These are phyloP conservation scores for Chaetophractus vellerosus DNA, from an alignment of 2,797 vertebrate genomes.

Conservation along the genomic window DNA sequence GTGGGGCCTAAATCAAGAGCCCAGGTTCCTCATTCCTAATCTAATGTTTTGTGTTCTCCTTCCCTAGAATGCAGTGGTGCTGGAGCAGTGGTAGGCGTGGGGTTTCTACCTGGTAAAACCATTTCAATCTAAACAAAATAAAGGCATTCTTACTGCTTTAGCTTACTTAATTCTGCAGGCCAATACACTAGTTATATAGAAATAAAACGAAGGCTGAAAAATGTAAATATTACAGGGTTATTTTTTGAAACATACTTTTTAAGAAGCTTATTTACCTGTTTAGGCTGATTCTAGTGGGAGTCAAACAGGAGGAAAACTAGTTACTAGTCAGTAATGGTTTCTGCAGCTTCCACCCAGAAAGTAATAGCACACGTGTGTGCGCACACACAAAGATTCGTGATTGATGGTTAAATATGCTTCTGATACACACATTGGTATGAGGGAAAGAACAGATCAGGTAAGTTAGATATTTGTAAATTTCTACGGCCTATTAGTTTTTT, in stretches of 20 bases:
- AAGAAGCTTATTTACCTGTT: neutral
- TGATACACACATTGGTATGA: neutral
- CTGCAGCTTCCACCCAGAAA: neutral
- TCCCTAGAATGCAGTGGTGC: neutral
- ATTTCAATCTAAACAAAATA: conserved; percentile 52
- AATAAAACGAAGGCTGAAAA: conserved; percentile 31
- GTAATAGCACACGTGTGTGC: neutral
- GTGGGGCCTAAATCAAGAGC: neutral
- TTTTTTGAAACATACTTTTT: neutral
- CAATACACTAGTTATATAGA: neutral
- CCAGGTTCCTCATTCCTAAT: neutral
- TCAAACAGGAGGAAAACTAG: neutral
- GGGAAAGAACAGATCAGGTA: neutral
- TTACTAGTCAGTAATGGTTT: neutral
- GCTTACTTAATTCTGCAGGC: neutral
- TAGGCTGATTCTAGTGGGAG: neutral
- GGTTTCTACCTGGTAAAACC: neutral
- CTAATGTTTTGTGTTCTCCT: neutral
- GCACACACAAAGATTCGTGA: rapidly evolving
- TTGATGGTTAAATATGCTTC: neutral
- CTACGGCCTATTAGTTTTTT: neutral
- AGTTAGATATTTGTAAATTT: neutral
- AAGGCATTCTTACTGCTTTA: neutral
- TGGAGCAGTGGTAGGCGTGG: too few relatives aligned
- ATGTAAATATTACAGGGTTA: neutral